Conservation (phyloP, 1,140 invertebrate species). For the Macrobrachium nipponense region DNA sequence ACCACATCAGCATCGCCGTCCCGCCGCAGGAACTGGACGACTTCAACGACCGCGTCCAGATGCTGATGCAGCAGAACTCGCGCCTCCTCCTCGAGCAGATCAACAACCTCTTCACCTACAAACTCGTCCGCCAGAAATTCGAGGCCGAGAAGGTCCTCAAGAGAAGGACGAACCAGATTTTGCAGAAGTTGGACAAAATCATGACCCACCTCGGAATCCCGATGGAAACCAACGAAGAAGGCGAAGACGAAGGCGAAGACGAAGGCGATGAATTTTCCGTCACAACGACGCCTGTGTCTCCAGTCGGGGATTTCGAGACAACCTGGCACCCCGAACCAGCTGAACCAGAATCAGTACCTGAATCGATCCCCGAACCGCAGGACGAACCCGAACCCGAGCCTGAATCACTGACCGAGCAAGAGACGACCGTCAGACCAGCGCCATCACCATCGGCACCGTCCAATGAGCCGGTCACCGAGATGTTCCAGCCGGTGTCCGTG, state of each 20-base stretch:
- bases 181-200: constrained; percentile 15
- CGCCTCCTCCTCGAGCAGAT: constrained; percentile 43
- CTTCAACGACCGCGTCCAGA: constrained; percentile 37
- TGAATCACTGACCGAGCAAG: background rate
- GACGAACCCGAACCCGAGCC: background rate
- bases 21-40: constrained; percentile 29
- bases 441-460: background rate
- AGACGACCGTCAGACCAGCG: background rate
- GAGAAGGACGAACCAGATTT: constrained; percentile 21
- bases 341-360: background rate
- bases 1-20: constrained; percentile 45
- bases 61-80: constrained; percentile 13
- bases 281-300: background rate
- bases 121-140: background rate
- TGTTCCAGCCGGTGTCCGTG: no score
- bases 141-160: constrained; percentile 23
- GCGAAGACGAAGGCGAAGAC: background rate
- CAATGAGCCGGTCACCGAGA: no score
- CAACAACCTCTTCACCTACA: constrained; percentile 35
- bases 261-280: background rate
- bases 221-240: background rate
- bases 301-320: background rate
- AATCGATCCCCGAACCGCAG: background rate
- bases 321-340: background rate
- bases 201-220: constrained; percentile 12